Base-by-base conservation (phyloP, 53 echinoderm and acorn worm genomes). In the Astropecten irregularis region DNA sequence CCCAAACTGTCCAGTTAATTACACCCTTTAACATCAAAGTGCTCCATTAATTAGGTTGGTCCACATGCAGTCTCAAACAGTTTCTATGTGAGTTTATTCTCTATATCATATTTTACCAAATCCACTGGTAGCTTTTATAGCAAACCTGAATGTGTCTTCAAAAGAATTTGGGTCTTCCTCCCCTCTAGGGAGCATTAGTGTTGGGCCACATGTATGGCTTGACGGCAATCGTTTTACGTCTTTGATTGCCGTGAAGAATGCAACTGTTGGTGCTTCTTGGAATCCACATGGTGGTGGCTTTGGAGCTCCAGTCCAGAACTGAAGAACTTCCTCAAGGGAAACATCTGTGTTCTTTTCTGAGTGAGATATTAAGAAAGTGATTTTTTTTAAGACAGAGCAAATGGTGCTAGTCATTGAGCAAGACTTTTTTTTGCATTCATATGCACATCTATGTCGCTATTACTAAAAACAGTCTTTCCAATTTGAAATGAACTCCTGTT, bases 41-140 rank as follows among this genome's bases (percentile, higher is more conserved):
- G n/a, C n/a, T n/a, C n/a, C n/a, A n/a, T n/a, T n/a, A n/a, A n/a
- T n/a, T n/a, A n/a, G n/a, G n/a, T n/a, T n/a, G n/a, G n/a, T n/a
- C n/a, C n/a, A n/a, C n/a, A n/a, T n/a, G n/a, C n/a, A n/a, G n/a
- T n/a, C n/a, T n/a, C n/a, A n/a, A n/a, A n/a, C n/a, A n/a, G n/a
- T n/a, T n/a, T n/a, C n/a, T n/a, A n/a, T n/a, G n/a, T n/a, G n/a
- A n/a, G n/a, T n/a, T n/a, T n/a, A n/a, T n/a, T n/a, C n/a, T n/a
- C n/a, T n/a, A n/a, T n/a, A n/a, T n/a, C n/a, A 72, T n/a, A 34
- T 68, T 37, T 22, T 22, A 16, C 64, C 32, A 63, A 63, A 63
- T 16, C 32, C 32, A 4, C 21, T 16, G 36, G 32, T 63, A 15
- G 20, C 68, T 9, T 35, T 4, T 15, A 39, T 34, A 13, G 23